Base-by-base conservation (phyloP, 2,888 invertebrate genomes). In the Latrodectus hesperus region DNA sequence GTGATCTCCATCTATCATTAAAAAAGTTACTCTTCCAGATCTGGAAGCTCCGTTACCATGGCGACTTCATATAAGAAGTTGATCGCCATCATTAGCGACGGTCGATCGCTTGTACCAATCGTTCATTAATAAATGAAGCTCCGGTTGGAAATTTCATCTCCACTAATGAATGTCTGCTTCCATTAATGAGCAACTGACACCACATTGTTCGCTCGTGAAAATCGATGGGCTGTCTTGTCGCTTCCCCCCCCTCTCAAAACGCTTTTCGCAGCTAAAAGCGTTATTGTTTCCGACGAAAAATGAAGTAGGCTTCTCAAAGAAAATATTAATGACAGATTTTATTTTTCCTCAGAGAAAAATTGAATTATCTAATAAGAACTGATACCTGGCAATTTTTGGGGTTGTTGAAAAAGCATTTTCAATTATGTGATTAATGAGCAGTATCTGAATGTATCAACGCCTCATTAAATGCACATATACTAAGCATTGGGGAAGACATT, bases 161-260 rank as follows among this genome's bases (percentile, higher is more conserved):
- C 26, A 65, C 80, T 86, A 86, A 86, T 86, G 85, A 86, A 80
- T 75, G 80, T 76, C 75, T 49, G 22, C 75, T 22, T 72, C 75
- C 49, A 86, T 86, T 86, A 86, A 86, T 86, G 85, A 86, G 80
- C 85, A 86, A 73, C 73, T 79, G 84, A 85, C 84, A 85, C 84
- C 84, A 68, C 73, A 12, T 10, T 53, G 55, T 72, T 65, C 5
- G 53, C 53, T 65, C n/a, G 60, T 70, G 72, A 17, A n/a, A 53
- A 60, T 16, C 51, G 17, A 12, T 60, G n/a, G n/a, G 60, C 4
- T 38, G 38, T 6, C 38, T 38, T 38, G 38, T 38, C 60, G 10
- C 60, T 60, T 11, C 60, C 60, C 10, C 60, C 60, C 16, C 6
- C 16, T 6, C 55, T 55, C 11, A 16, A 60, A 60, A 60, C 38